phyloP scores from a whole-genome alignment of 2,797 vertebrate species.

The Eleutherodactylus coqui region DNA sequence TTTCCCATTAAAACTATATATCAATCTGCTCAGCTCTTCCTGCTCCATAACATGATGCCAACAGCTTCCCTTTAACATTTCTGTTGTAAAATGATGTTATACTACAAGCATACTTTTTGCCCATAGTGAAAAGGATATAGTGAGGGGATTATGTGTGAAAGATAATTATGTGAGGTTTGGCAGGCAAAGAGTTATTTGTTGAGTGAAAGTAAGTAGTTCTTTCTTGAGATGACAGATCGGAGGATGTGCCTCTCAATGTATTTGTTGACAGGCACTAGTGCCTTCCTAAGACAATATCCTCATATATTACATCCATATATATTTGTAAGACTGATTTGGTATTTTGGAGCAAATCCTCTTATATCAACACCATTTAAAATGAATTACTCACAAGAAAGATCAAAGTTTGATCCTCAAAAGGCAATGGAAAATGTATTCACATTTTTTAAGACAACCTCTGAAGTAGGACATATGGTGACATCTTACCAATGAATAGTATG shows the following conservation, averaged over 20 bases:
- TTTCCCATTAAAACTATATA: too few species aligned
- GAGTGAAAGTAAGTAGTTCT: constrained; percentile 36
- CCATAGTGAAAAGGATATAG: background rate
- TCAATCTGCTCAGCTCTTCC: too few species aligned
- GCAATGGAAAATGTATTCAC: background rate
- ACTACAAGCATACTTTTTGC: background rate
- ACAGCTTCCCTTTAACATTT: background rate
- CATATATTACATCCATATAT: constrained; percentile 21
- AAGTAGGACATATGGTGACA: background rate
- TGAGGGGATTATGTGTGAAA: constrained; percentile 18
- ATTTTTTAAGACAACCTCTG: background rate
- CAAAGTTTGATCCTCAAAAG: background rate
- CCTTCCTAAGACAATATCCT: background rate
- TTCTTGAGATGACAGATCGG: constrained; percentile 40
- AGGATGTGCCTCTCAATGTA: constrained; percentile 20
- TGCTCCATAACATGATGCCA: too few species aligned
- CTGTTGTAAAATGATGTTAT: background rate
- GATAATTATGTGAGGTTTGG: constrained; percentile 37
- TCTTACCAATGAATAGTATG: background rate
- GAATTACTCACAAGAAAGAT: background rate
- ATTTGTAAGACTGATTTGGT: constrained; percentile 3
- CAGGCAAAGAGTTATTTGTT: constrained; percentile 13
- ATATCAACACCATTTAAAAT: constrained; percentile 7
- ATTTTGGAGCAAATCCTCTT: constrained; percentile 29
- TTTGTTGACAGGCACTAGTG: constrained; percentile 19